These are phyloP conservation scores for Momotus momota DNA, from an alignment of 2,797 vertebrate genomes.

Conservation along the genomic window DNA sequence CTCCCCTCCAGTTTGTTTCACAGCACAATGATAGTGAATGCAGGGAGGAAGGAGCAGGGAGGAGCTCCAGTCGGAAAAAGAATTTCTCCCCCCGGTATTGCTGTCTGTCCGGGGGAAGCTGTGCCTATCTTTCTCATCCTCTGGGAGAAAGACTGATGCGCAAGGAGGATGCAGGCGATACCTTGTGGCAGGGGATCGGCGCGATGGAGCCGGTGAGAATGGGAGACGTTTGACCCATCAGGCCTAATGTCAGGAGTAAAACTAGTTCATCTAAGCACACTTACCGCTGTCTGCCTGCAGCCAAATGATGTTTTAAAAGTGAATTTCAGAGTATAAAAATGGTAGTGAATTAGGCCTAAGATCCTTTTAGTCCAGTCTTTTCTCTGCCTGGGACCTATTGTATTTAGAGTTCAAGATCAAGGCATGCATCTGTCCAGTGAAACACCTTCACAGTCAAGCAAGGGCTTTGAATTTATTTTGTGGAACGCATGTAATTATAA, in stretches of 20 bases:
- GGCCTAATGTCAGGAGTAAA: neutral
- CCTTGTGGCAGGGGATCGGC: accelerated
- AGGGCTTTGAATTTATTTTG: neutral
- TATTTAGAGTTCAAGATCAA: neutral
- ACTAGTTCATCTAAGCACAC: accelerated
- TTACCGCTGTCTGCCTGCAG: accelerated
- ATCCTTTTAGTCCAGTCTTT: neutral
- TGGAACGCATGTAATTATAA: neutral
- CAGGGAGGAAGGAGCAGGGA: constrained; percentile 39
- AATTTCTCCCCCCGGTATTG: neutral
- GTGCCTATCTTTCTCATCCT: neutral
- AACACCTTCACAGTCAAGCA: neutral
- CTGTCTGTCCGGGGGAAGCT: neutral
- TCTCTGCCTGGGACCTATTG: neutral
- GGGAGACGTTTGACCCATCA: neutral
- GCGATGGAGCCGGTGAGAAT: neutral
- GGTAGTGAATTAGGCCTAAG: neutral
- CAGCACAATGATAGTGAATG: neutral
- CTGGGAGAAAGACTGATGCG: neutral
- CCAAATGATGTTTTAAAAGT: neutral
- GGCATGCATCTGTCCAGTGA: neutral
- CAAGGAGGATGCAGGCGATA: neutral
- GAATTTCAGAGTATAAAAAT: neutral
- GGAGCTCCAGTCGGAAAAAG: neutral
- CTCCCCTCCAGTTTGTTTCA: constrained; percentile 39